These are phyloP conservation scores for Cardiocondyla obscurior DNA, from an alignment of 1,140 invertebrate species.

Conservation along the genomic window DNA sequence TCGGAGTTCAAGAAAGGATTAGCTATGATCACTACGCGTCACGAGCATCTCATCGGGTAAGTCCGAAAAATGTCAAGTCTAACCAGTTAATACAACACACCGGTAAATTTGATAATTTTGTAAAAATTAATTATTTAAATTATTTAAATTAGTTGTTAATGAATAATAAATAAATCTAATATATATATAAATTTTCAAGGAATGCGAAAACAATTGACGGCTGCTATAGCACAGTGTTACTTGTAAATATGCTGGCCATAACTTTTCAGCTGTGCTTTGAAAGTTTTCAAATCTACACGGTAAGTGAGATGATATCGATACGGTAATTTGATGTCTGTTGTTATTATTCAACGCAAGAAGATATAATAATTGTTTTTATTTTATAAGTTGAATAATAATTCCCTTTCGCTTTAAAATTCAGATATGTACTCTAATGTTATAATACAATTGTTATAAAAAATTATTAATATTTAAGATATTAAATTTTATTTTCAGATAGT, in stretches of 20 bases:
- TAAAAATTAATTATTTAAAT: background rate
- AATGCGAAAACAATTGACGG: too few relatives aligned
- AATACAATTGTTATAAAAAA: too few relatives aligned
- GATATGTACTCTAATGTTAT: too few relatives aligned
- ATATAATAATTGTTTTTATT: too few relatives aligned
- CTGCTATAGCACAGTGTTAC: conserved; percentile 57
- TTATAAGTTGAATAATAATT: too few relatives aligned
- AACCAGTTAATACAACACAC: background rate
- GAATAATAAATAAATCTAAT: too few relatives aligned
- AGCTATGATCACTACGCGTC: conserved; percentile 48
- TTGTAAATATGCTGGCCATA: conserved; percentile 44
- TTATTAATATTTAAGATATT: too few relatives aligned
- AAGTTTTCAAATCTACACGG: conserved; percentile 52
- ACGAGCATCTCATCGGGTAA: conserved; percentile 66
- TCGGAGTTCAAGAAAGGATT: conserved; percentile 28
- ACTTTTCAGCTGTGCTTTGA: conserved; percentile 60
- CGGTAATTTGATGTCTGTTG: background rate
- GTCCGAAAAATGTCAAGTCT: background rate
- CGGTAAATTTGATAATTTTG: too few relatives aligned
- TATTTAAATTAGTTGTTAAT: background rate
- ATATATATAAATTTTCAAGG: too few relatives aligned
- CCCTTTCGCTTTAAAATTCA: too few relatives aligned
- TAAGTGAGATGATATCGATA: conserved; percentile 23
- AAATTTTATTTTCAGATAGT: conserved; percentile 50
- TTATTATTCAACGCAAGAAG: background rate